Conservation (phyloP, 2,113 vertebrate genomes). For the Dromas ardeola region DNA sequence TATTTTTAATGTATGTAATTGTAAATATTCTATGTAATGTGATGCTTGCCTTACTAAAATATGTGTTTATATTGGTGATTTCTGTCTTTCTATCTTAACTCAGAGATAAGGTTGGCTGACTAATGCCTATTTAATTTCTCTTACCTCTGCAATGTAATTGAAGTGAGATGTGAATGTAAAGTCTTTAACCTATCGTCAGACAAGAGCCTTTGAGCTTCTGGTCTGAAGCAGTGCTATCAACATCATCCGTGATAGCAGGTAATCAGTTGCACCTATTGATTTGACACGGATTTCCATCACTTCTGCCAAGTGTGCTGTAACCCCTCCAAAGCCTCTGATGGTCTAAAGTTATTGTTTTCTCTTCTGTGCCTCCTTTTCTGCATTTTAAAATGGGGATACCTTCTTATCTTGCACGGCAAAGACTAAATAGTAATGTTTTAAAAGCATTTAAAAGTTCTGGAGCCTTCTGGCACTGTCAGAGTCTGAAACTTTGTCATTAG, state of each 20-base stretch:
- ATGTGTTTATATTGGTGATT: neutral
- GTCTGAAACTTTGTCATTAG: neutral
- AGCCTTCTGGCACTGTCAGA: neutral
- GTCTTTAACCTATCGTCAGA: neutral
- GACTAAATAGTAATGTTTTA: neutral
- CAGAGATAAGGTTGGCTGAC: neutral
- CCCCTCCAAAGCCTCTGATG: neutral
- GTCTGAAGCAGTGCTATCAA: neutral
- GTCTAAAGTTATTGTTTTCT: neutral
- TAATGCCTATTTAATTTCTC: conserved; percentile 1
- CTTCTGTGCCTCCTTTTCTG: neutral
- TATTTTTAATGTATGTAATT: neutral
- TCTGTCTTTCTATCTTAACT: neutral
- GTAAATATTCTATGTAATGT: neutral
- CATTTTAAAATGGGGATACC: neutral
- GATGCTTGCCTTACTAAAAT: neutral
- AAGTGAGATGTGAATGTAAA: neutral
- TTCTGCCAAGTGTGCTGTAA: neutral
- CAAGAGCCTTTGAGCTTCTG: neutral
- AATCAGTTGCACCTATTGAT: neutral
- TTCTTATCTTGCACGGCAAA: neutral
- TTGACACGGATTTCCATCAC: neutral
- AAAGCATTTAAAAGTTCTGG: neutral
- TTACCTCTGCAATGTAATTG: neutral
- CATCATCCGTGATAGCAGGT: neutral